These are phyloP conservation scores for Habropoda laboriosa DNA, from an alignment of 1,140 invertebrate species.

Conservation along the genomic window DNA sequence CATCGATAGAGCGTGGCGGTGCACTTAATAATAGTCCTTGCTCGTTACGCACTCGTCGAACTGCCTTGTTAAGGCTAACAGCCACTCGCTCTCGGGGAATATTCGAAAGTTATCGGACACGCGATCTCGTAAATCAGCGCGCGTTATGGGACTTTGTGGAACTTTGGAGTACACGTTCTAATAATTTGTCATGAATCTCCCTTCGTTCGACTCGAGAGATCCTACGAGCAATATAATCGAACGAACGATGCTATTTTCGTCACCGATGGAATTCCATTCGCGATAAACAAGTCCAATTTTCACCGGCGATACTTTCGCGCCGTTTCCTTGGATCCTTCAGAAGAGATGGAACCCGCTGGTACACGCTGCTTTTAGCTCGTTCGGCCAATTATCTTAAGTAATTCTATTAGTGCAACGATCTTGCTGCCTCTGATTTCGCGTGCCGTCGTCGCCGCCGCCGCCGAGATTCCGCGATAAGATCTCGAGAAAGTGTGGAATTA, in stretches of 20 bases:
- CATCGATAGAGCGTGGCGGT: conserved; percentile 57
- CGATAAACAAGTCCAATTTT: neutral
- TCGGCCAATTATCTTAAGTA: conserved; percentile 45
- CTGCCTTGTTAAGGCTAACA: conserved; percentile 69
- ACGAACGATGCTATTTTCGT: neutral
- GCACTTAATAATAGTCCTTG: conserved; percentile 61
- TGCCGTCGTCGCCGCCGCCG: neutral
- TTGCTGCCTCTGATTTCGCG: conserved; percentile 3
- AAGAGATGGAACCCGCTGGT: neutral
- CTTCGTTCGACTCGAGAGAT: conserved; percentile 30
- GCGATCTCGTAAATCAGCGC: conserved; percentile 67
- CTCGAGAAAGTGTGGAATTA: no score
- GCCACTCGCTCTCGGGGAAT: conserved; percentile 61
- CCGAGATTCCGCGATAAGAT: neutral
- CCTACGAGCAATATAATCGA: conserved; percentile 13
- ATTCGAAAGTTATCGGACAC: conserved; percentile 70
- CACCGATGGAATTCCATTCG: neutral
- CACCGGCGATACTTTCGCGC: neutral
- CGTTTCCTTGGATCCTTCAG: neutral
- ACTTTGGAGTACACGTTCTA: conserved; percentile 41
- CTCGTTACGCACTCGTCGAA: conserved; percentile 66
- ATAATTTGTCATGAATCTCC: conserved; percentile 62
- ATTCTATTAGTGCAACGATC: conserved; percentile 21
- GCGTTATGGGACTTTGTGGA: conserved; percentile 57
- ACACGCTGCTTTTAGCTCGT: conserved; percentile 6